phyloP scores from a whole-genome alignment of 2,113 vertebrate species.

The Salvelinus fontinalis region DNA sequence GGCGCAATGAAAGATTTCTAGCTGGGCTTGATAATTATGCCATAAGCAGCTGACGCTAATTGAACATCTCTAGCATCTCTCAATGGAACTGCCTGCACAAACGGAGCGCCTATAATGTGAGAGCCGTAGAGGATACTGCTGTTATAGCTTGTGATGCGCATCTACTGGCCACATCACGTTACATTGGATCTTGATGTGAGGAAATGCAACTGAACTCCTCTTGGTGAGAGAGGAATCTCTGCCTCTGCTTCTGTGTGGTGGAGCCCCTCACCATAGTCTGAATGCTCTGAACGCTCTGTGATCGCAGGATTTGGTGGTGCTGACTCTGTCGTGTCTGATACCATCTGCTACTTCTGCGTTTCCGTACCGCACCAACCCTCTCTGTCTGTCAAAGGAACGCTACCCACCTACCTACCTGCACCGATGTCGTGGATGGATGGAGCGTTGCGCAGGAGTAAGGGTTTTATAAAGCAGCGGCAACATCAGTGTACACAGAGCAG shows the following conservation, averaged over 20 bases:
- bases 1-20: neutral
- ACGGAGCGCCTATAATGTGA: neutral
- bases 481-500: too few relatives aligned
- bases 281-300: neutral
- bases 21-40: neutral
- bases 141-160: neutral
- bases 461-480: too few relatives aligned
- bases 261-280: neutral
- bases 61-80: neutral
- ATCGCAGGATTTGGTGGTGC: too few relatives aligned
- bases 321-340: neutral
- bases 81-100: neutral
- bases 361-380: too few relatives aligned
- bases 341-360: too few relatives aligned
- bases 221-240: neutral
- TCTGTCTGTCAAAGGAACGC: too few relatives aligned
- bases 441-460: too few relatives aligned
- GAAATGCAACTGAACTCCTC: neutral
- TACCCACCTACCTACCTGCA: too few relatives aligned
- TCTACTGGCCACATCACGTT: neutral
- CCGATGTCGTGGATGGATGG: too few relatives aligned
- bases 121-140: neutral
- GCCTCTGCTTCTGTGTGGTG: too few relatives aligned
- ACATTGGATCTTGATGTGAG: neutral
- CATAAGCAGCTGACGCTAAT: slow-evolving; percentile 1